These are phyloP conservation scores for Pongo pygmaeus DNA, from an alignment of 2,113 vertebrate species.

Conservation along the genomic window DNA sequence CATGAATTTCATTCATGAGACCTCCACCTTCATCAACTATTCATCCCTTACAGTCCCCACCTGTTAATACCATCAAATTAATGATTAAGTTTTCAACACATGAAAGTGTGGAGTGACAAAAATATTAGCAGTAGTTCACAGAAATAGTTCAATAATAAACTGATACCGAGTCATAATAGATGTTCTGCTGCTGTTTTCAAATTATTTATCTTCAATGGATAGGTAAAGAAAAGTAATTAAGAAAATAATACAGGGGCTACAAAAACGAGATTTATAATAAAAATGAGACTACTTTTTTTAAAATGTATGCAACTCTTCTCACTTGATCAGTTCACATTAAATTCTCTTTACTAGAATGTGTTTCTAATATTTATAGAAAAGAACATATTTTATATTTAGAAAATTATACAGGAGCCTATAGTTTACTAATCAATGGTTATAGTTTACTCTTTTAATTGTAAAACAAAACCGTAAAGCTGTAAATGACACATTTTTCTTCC, in stretches of 20 bases:
- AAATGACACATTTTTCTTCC: background rate
- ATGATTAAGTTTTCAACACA: background rate
- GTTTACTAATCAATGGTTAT: constrained; percentile 65
- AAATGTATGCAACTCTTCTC: background rate
- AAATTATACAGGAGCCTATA: background rate
- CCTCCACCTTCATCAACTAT: background rate
- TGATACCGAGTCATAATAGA: background rate
- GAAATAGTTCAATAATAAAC: background rate
- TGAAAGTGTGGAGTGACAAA: background rate
- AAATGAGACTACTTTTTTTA: background rate
- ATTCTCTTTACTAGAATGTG: background rate
- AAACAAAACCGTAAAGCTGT: constrained; percentile 19
- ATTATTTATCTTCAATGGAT: background rate
- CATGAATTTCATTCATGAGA: background rate
- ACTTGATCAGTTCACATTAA: background rate
- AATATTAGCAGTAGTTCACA: background rate
- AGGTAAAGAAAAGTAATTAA: background rate
- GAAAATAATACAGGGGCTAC: background rate
- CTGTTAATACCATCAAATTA: background rate
- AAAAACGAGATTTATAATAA: background rate
- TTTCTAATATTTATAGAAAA: constrained; percentile 54
- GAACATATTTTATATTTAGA: constrained; percentile 55
- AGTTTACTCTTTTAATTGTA: constrained; percentile 31
- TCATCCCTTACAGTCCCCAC: too few species aligned
- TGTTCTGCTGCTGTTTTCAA: background rate